phyloP scores from a whole-genome alignment of 2,888 invertebrate genomes.

The Gastrophysa polygoni region DNA sequence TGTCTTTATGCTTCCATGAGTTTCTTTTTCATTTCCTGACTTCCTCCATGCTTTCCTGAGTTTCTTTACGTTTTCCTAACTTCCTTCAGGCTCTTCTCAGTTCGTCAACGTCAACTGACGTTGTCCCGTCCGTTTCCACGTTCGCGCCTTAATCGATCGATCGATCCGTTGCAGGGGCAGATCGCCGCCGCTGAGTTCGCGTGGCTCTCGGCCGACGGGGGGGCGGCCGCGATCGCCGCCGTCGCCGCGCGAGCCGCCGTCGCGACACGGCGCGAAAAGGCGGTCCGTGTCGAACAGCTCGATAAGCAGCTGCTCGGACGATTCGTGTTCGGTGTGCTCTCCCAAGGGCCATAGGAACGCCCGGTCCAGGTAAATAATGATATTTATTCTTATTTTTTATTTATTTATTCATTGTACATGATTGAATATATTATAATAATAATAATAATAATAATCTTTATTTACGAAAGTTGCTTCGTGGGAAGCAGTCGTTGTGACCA shows the following conservation, averaged over 20 bases:
- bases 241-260: slow-evolving; percentile 42
- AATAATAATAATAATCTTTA: no score
- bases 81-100: no score
- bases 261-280: slow-evolving; percentile 42
- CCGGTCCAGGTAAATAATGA: slow-evolving; percentile 50
- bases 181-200: slow-evolving; percentile 60
- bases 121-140: no score
- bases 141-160: no score
- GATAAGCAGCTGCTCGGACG: slow-evolving; percentile 81
- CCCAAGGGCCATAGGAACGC: slow-evolving; percentile 61
- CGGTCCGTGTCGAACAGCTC: slow-evolving; percentile 77
- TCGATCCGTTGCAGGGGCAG: slow-evolving; percentile 31
- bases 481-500: no score
- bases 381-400: neutral
- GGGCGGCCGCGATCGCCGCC: slow-evolving; percentile 39
- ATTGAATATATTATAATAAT: no score
- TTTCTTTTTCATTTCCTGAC: no score
- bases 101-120: no score
- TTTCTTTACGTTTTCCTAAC: no score
- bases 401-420: neutral
- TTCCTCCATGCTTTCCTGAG: no score
- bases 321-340: slow-evolving; percentile 84
- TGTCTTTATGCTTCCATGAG: no score
- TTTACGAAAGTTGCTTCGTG: no score
- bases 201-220: slow-evolving; percentile 32